A percentile compares a stretch with the other conserved stretches of the same genome.
Conservation (phyloP, 2,113 vertebrate species). For the Sebastes fasciatus region DNA sequence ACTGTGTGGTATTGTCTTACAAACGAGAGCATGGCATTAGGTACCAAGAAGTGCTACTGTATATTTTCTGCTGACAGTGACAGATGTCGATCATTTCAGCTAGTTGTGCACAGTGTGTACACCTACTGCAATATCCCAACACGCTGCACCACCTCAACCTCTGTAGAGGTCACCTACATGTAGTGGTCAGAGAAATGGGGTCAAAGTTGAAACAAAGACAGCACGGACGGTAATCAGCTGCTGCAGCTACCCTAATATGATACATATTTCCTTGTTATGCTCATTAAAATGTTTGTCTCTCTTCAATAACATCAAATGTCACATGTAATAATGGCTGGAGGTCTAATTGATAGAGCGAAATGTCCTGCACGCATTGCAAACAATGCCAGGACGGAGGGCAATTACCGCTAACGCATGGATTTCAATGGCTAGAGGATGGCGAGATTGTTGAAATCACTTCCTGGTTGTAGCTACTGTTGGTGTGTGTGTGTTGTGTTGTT, state of each 20-base stretch:
- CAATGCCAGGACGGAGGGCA: slow-evolving; percentile 36
- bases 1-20: not conserved
- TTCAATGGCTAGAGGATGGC: slow-evolving; percentile 34
- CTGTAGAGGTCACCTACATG: not conserved
- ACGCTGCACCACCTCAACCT: slow-evolving; percentile 6
- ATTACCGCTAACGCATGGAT: slow-evolving; percentile 35
- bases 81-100: slow-evolving; percentile 24
- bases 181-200: slow-evolving; percentile 8
- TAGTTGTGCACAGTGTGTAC: not conserved
- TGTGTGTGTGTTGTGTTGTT: slow-evolving; percentile 32
- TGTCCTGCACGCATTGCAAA: slow-evolving; percentile 43
- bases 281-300: slow-evolving; percentile 61
- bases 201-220: slow-evolving; percentile 40
- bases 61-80: slow-evolving; percentile 39
- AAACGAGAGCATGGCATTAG: not conserved
- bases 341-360: slow-evolving; percentile 59
- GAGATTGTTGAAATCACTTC: slow-evolving; percentile 52
- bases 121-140: not conserved
- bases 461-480: slow-evolving; percentile 31
- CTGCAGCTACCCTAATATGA: slow-evolving; percentile 23
- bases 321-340: slow-evolving; percentile 37
- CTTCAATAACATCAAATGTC: slow-evolving; percentile 50
- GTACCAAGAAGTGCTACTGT: not conserved
- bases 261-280: slow-evolving; percentile 28
- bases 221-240: slow-evolving; percentile 9